Percentiles rank a stretch among this genome's conserved stretches.
Conservation (phyloP, 2,113 vertebrate species). For the Lathamus discolor region DNA sequence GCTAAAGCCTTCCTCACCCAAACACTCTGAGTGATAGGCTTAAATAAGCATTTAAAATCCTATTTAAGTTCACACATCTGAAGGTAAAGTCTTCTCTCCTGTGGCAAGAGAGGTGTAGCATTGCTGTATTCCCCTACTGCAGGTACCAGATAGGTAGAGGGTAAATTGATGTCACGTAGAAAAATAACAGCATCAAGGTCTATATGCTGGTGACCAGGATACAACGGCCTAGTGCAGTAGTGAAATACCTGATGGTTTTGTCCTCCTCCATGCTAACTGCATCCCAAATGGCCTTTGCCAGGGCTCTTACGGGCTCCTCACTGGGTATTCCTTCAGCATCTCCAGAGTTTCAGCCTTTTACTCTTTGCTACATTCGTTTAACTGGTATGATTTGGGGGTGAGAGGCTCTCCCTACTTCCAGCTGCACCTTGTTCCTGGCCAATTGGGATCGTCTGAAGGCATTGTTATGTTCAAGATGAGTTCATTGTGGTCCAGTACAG, state of each 20-base stretch:
- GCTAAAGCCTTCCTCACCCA: not conserved
- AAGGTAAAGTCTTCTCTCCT: not conserved
- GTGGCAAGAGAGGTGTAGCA: not conserved
- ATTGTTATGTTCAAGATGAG: rapidly evolving
- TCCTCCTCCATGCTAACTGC: not conserved
- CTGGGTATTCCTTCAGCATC: not conserved
- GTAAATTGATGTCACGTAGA: not conserved
- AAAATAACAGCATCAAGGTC: not conserved
- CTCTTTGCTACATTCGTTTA: rapidly evolving
- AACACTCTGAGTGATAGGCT: not conserved
- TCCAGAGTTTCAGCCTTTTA: not conserved
- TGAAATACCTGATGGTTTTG: not conserved
- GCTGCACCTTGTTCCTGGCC: rapidly evolving
- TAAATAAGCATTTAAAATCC: not conserved
- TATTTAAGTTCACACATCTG: not conserved
- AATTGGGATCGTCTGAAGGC: not conserved
- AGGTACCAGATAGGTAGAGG: not conserved
- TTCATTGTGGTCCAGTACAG: not conserved
- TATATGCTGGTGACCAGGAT: not conserved
- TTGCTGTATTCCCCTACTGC: not conserved
- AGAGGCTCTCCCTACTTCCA: not conserved
- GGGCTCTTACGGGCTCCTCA: not conserved
- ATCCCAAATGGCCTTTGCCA: not conserved
- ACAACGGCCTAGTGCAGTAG: not conserved
- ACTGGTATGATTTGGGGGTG: not conserved